A percentile compares a stretch with the other conserved stretches of the same genome.
Evolutionary conservation across 35 echinoderm and acorn worm species (phyloP).

Genomic region (Apostichopus parvimensis): DNA sequence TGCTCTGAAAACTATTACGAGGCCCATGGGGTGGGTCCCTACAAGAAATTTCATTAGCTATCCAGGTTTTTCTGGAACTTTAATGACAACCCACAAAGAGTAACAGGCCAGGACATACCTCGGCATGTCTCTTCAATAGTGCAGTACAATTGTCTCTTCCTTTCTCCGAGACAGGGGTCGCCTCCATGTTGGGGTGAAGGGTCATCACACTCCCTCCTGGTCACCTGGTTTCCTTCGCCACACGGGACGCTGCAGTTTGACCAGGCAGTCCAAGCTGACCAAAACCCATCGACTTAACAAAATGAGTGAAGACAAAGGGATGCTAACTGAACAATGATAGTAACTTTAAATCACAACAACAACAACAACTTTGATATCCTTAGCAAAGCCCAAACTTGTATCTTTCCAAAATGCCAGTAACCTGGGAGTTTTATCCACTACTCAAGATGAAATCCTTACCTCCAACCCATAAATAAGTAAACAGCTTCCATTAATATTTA

Average conservation of each 20-base stretch:
- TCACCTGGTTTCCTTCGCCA: conserved; percentile 36
- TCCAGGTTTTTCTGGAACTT: background rate
- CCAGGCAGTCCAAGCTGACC: conserved; percentile 70
- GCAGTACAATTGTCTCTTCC: conserved; percentile 35
- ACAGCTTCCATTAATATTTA: too few species aligned
- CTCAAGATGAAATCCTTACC: too few species aligned
- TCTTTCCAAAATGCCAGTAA: too few species aligned
- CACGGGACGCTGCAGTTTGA: conserved; percentile 62
- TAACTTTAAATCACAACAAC: too few species aligned
- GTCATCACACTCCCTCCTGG: conserved; percentile 49
- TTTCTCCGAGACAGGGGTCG: conserved; percentile 49
- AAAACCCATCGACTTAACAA: conserved; percentile 65
- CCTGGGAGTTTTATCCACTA: too few species aligned
- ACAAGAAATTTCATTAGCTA: background rate
- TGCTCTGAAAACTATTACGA: too few species aligned
- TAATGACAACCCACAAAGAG: too few species aligned
- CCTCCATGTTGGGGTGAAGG: conserved; percentile 68
- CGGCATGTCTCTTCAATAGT: conserved; percentile 33
- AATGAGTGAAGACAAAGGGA: background rate
- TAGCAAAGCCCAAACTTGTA: too few species aligned
- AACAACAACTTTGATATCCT: too few species aligned
- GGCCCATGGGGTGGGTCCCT: too few species aligned
- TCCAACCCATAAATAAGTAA: too few species aligned
- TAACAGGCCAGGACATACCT: conserved; percentile 26
- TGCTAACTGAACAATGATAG: too few species aligned